Base-by-base conservation (phyloP, 2,113 vertebrate species). In the Hemichromis elongatus region DNA sequence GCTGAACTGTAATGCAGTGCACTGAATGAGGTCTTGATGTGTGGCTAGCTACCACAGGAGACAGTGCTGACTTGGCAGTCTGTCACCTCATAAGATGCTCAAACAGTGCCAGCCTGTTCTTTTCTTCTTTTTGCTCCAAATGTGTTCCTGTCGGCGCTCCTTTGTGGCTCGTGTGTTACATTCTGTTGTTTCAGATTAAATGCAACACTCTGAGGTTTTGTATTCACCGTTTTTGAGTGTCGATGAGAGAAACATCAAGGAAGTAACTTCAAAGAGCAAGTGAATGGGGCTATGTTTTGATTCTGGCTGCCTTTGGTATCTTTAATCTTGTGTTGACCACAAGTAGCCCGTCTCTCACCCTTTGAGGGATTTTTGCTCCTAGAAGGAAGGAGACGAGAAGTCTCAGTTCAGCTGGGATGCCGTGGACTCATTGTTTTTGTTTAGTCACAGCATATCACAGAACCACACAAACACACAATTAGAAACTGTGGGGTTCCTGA, bases 391-490 rank as follows among this genome's bases (percentile, higher is more conserved):
- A 92, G 82, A 88, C 53, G 24, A 83, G 75, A 88, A 78, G 83
- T 80, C 87, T 91, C 82, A 45, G 56, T 63, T 78, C 53, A 80
- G 57, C 78, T 47, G 40, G 80, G 59, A 85, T 81, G 91, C 91
- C 92, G 84, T 82, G 66, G 81, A 50, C 30, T 88, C 87, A 86
- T 92, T 93, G 89, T 93, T 84, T 86, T 90, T 90, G 91, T 90
- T 90, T 88, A 93, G 93, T 91, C 89, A 85, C 86, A 88, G 91
- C 79, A 87, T 73, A 87, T 92, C 80, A 77, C 87, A 88, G 90
- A 84, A 85, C 37, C 47, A 53, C 79, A 87, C 81, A 93, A 93
- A 95, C 92, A 89, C 84, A 66, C 89, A 91, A 92, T 95, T 94
- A 88, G 56, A 91, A 80, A 24, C 90, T 83, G 82, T 61, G 84